Conservation (phyloP, 2,113 vertebrate species). For the Aldabrachelys gigantea region DNA sequence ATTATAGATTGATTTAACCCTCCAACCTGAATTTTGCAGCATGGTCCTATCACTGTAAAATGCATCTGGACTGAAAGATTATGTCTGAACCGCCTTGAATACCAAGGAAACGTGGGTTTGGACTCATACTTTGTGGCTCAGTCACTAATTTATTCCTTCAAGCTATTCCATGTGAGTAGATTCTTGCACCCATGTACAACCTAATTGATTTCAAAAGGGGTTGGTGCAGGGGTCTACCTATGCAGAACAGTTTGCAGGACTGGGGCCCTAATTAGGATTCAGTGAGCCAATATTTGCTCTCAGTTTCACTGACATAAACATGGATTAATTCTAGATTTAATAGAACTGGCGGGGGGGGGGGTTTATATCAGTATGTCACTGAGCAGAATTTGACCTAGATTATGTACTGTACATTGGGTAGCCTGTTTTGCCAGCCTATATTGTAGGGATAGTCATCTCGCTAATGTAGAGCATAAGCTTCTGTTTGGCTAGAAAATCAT, state of each 20-base stretch:
- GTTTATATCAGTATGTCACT: not conserved
- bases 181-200: not conserved
- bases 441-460: not conserved
- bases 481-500: not conserved
- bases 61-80: not conserved
- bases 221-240: not conserved
- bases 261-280: not conserved
- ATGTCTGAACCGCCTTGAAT: not conserved
- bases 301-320: not conserved
- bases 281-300: not conserved
- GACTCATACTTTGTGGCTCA: not conserved
- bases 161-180: not conserved
- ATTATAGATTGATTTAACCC: not conserved
- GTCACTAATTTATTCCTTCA: not conserved
- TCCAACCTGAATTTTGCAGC: not conserved
- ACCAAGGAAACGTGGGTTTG: not conserved
- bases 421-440: not conserved
- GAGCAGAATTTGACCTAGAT: not conserved
- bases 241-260: not conserved
- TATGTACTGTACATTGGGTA: accelerated
- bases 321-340: not conserved
- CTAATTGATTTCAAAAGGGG: not conserved
- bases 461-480: not conserved
- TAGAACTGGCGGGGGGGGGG: not conserved
- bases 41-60: not conserved